A percentile compares a stretch with the other conserved stretches of the same genome.
phyloP scores from a whole-genome alignment of 64 coral and sea anemone genomes.

The Trachythela sp. region DNA sequence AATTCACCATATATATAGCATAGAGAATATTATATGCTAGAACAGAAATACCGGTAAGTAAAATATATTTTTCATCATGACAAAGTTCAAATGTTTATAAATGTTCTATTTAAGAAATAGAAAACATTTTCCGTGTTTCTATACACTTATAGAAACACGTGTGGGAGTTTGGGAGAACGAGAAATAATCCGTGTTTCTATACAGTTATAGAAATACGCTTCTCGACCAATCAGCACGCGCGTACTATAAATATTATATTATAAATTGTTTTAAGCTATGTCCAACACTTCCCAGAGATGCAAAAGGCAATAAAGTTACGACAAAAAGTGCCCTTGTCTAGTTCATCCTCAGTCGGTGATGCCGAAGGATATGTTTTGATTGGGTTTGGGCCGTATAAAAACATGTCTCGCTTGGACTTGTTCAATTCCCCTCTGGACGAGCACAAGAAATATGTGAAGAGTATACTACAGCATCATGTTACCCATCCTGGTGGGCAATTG shows the following conservation, averaged over 20 bases:
- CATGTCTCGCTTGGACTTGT: background rate
- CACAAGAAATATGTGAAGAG: slow-evolving; percentile 13
- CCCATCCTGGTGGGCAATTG: background rate
- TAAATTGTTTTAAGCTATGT: background rate
- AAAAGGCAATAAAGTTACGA: background rate
- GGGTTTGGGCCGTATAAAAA: background rate
- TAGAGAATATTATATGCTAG: too few species aligned
- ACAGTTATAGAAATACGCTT: too few species aligned
- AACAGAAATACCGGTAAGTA: too few species aligned
- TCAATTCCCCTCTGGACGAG: background rate
- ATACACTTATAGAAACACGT: too few species aligned
- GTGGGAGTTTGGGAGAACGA: too few species aligned
- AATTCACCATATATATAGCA: too few species aligned
- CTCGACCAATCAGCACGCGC: too few species aligned
- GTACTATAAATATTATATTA: background rate
- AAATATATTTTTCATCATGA: too few species aligned
- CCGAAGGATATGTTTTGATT: background rate
- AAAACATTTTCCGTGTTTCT: background rate
- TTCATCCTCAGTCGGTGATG: background rate
- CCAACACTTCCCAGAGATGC: background rate
- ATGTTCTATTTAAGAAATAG: too few species aligned
- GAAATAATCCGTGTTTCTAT: too few species aligned
- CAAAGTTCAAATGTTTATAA: too few species aligned
- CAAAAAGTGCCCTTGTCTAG: background rate
- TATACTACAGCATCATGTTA: background rate